Evolutionary conservation across 2,113 vertebrate species (phyloP).

Genomic region (Chlamydotis undulata): DNA sequence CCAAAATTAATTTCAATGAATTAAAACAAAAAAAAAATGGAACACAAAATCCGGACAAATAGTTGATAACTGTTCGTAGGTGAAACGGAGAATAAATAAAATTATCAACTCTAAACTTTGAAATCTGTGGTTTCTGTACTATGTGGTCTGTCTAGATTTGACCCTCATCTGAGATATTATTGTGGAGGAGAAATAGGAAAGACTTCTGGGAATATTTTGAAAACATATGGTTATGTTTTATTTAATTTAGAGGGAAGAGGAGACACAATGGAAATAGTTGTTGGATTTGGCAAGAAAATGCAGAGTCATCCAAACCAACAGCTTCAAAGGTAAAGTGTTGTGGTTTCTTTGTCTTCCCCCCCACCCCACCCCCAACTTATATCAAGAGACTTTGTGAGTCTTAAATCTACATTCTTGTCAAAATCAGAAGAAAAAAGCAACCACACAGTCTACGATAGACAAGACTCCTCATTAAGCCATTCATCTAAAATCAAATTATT

Average conservation of each 20-base stretch:
- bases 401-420: background rate
- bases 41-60: background rate
- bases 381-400: background rate
- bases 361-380: background rate
- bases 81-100: background rate
- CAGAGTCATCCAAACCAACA: background rate
- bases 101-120: background rate
- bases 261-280: background rate
- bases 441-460: background rate
- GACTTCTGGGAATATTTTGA: background rate
- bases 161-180: background rate
- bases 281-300: background rate
- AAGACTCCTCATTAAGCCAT: background rate
- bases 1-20: background rate
- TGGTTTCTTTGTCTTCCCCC: too few relatives aligned
- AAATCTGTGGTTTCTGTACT: background rate
- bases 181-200: background rate
- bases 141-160: background rate
- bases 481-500: background rate
- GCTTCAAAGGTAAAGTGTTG: background rate
- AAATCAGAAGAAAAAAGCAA: background rate
- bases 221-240: background rate
- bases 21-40: accelerated
- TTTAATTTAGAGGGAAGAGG: background rate
- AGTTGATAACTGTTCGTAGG: background rate